Evolutionary conservation across 1,140 invertebrate species (phyloP).

Genomic region (Apis cerana): DNA sequence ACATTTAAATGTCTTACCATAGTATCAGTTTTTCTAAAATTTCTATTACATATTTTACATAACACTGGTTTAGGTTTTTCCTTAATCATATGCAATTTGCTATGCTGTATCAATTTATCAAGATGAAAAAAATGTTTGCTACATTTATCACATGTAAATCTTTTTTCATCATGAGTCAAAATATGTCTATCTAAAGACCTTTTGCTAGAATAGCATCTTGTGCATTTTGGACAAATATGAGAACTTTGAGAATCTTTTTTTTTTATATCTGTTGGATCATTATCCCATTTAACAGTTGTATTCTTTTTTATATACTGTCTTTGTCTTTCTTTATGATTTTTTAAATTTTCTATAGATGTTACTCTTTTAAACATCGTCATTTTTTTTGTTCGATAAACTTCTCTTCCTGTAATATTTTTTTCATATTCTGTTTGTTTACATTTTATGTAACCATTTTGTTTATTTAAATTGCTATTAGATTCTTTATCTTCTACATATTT

Average conservation of each 20-base stretch:
- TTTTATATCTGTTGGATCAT: constrained; percentile 18
- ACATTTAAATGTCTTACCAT: constrained; percentile 75
- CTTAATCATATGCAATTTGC: constrained; percentile 63
- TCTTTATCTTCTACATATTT: not conserved
- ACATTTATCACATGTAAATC: constrained; percentile 65
- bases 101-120: constrained; percentile 64
- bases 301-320: constrained; percentile 73
- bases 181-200: constrained; percentile 64
- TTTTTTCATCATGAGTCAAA: constrained; percentile 53
- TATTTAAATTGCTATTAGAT: constrained; percentile 11
- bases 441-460: constrained; percentile 17
- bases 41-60: constrained; percentile 74
- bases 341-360: constrained; percentile 74
- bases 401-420: constrained; percentile 46
- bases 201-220: constrained; percentile 63
- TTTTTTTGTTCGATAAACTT: constrained; percentile 63
- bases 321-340: constrained; percentile 71
- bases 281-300: constrained; percentile 50
- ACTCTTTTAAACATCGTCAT: constrained; percentile 71
- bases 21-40: constrained; percentile 71
- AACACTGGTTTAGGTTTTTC: constrained; percentile 61
- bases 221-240: constrained; percentile 61
- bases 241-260: constrained; percentile 14
- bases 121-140: constrained; percentile 60
- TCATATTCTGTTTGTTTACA: constrained; percentile 49